phyloP scores from a whole-genome alignment of 2,113 vertebrate genomes.

The Delphinus delphis region DNA sequence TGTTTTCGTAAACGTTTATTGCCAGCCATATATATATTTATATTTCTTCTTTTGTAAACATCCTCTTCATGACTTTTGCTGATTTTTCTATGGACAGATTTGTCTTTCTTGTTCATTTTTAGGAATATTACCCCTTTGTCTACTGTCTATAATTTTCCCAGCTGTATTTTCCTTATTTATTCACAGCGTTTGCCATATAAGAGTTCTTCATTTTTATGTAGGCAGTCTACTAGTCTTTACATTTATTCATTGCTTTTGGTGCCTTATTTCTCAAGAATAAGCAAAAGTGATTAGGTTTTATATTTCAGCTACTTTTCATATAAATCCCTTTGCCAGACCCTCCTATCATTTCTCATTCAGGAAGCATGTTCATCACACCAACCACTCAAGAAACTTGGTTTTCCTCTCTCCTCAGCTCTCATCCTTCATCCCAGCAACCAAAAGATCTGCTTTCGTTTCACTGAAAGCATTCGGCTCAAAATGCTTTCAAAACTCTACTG shows the following conservation, averaged over 20 bases:
- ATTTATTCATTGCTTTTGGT: background rate
- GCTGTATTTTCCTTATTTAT: constrained; percentile 46
- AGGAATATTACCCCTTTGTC: constrained; percentile 7
- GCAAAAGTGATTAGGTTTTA: constrained; percentile 25
- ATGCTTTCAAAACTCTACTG: background rate
- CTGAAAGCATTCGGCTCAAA: background rate
- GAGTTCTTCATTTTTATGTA: constrained; percentile 35
- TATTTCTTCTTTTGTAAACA: constrained; percentile 41
- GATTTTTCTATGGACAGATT: background rate
- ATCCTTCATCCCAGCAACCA: background rate
- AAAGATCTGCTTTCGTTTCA: background rate
- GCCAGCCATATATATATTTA: background rate
- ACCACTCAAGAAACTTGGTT: background rate
- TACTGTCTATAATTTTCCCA: constrained; percentile 23
- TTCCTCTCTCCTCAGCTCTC: background rate
- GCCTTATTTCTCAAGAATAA: background rate
- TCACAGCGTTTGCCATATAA: background rate
- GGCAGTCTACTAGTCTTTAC: background rate
- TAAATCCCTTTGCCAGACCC: background rate
- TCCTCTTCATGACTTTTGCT: background rate
- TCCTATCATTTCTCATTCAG: background rate
- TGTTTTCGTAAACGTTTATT: constrained; percentile 19
- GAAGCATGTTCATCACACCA: background rate
- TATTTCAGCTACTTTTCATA: background rate
- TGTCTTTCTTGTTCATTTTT: constrained; percentile 20